Conservation (phyloP, 1,140 invertebrate species). For the Aphis gossypii region DNA sequence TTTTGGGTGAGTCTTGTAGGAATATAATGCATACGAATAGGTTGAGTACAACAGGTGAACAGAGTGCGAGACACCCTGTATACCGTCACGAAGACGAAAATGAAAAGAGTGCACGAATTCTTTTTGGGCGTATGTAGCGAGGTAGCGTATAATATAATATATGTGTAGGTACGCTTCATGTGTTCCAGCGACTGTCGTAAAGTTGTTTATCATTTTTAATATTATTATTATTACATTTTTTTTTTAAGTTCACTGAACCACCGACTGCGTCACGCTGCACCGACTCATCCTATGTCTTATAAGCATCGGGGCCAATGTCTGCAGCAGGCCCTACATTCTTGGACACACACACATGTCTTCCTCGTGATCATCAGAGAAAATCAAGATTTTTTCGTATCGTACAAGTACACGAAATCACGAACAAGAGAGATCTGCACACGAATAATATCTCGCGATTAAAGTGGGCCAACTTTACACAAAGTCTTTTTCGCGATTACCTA, state of each 20-base stretch:
- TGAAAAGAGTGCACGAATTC: not conserved
- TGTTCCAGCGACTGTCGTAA: not conserved
- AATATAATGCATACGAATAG: not conserved
- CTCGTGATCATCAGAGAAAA: not conserved
- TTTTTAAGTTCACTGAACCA: not conserved
- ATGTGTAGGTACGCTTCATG: not conserved
- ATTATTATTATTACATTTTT: not conserved
- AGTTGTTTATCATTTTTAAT: not conserved
- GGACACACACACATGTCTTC: not conserved
- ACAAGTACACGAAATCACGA: not conserved
- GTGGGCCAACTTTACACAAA: not conserved
- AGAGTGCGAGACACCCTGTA: not conserved
- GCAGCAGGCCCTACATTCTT: not conserved
- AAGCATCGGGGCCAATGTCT: too few species aligned
- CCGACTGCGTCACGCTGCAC: not conserved
- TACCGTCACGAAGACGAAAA: not conserved
- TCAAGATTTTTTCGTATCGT: not conserved
- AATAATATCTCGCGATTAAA: too few species aligned
- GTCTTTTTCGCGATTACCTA: not conserved
- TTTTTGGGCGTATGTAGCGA: not conserved
- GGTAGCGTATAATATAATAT: not conserved
- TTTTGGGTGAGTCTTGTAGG: not conserved
- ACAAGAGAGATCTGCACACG: not conserved
- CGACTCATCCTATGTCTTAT: not conserved
- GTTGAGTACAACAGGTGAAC: not conserved